Percentiles rank a stretch among this genome's conserved stretches.
Conservation (phyloP, 2,113 vertebrate species). For the Rhinogobius similis region DNA sequence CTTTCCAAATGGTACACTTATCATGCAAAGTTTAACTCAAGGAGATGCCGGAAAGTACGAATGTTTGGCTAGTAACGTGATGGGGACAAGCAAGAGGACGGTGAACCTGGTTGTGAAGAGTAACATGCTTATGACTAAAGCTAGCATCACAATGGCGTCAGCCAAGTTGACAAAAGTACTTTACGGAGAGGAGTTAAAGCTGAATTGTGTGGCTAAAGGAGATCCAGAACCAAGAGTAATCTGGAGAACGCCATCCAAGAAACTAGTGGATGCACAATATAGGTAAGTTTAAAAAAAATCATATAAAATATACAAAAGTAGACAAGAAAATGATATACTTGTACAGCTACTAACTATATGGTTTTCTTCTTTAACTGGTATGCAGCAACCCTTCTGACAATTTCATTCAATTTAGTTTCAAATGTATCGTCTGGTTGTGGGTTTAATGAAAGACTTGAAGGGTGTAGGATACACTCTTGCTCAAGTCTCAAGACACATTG, state of each 20-base stretch:
- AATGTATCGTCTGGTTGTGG: too few species aligned
- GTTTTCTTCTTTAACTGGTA: too few species aligned
- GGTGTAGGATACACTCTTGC: too few species aligned
- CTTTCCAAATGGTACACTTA: conserved; percentile 90
- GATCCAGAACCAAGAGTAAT: conserved; percentile 87
- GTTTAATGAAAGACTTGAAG: too few species aligned
- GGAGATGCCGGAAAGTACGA: conserved; percentile 83
- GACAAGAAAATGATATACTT: neutral
- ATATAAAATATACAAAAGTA: neutral
- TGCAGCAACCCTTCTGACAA: too few species aligned
- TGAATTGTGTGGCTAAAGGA: conserved; percentile 86
- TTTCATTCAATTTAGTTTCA: too few species aligned
- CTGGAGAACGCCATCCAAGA: conserved; percentile 90
- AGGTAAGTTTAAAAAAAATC: conserved; percentile 79
- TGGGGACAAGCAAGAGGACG: conserved; percentile 79
- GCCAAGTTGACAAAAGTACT: conserved; percentile 81
- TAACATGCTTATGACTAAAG: conserved; percentile 65
- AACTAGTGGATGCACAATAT: conserved; percentile 85
- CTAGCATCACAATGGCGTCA: conserved; percentile 82
- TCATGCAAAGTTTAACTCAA: conserved; percentile 70
- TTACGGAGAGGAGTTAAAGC: conserved; percentile 80
- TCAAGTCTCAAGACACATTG: too few species aligned
- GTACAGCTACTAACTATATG: too few species aligned
- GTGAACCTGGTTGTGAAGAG: conserved; percentile 75
- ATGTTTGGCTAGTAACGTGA: conserved; percentile 82